These are phyloP conservation scores for Narcine bancroftii DNA, from an alignment of 2,113 vertebrate species.

Conservation along the genomic window DNA sequence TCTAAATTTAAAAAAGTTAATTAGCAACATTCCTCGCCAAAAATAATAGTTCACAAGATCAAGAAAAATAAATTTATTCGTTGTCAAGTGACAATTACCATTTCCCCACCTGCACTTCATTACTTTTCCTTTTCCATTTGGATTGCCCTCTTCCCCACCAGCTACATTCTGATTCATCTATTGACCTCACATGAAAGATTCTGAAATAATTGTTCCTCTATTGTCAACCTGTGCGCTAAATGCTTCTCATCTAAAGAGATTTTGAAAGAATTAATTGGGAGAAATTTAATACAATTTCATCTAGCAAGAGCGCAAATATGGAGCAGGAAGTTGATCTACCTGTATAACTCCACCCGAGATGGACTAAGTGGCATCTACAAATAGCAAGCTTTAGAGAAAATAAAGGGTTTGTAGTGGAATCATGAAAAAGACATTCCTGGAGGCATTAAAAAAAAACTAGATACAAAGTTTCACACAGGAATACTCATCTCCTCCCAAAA, in stretches of 20 bases:
- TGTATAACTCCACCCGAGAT: background rate
- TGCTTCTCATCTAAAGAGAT: background rate
- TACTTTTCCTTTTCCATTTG: background rate
- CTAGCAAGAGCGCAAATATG: background rate
- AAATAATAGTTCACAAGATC: too few relatives aligned
- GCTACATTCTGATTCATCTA: background rate
- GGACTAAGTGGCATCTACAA: background rate
- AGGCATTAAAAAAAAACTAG: too few relatives aligned
- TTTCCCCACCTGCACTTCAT: background rate
- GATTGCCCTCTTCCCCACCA: background rate
- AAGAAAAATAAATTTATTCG: background rate
- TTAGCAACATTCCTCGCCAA: background rate
- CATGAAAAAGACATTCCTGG: background rate
- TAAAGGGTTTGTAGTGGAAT: background rate
- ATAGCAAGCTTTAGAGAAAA: background rate
- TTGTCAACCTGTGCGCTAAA: background rate
- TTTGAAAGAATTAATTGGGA: background rate
- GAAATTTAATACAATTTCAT: background rate
- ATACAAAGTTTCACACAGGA: background rate
- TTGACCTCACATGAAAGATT: too few relatives aligned
- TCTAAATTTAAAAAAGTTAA: constrained; percentile 50
- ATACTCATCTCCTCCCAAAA: background rate
- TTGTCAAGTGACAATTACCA: background rate
- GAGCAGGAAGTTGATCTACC: background rate
- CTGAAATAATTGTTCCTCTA: background rate